Evolutionary conservation across 2,888 invertebrate species (phyloP).

Genomic region (Odiellus spinosus): DNA sequence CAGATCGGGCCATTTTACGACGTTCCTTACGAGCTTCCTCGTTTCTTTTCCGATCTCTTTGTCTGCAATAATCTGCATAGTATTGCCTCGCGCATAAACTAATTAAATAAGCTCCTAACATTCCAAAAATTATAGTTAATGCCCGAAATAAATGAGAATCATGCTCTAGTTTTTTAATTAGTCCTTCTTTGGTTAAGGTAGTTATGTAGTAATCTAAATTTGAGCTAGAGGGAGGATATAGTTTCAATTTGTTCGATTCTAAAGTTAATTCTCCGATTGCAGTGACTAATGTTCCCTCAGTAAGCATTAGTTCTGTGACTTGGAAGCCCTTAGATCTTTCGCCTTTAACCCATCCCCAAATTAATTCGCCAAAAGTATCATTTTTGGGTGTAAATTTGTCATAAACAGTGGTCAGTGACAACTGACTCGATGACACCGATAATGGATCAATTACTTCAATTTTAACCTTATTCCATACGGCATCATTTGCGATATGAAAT

Average conservation of each 20-base stretch:
- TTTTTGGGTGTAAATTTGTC: conserved; percentile 64
- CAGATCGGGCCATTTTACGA: not conserved
- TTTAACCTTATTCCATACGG: conserved; percentile 29
- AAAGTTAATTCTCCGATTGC: conserved; percentile 58
- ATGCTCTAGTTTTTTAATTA: conserved; percentile 54
- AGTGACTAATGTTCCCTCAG: conserved; percentile 62
- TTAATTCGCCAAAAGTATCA: conserved; percentile 56
- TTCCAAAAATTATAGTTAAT: conserved; percentile 39
- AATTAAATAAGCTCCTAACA: conserved; percentile 31
- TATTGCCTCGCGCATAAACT: conserved; percentile 4
- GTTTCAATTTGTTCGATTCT: conserved; percentile 42
- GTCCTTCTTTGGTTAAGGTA: conserved; percentile 54
- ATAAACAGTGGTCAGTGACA: conserved; percentile 64
- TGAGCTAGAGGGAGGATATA: conserved; percentile 50
- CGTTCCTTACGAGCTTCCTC: conserved; percentile 7
- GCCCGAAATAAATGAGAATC: conserved; percentile 42
- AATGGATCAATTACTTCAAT: conserved; percentile 57
- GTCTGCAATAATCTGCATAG: conserved; percentile 1
- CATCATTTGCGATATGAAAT: conserved; percentile 45
- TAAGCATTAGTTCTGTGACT: conserved; percentile 69
- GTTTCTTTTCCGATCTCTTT: conserved; percentile 1
- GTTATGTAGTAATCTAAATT: conserved; percentile 61
- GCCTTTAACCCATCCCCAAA: conserved; percentile 72
- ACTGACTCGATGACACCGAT: conserved; percentile 41
- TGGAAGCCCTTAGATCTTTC: conserved; percentile 63